These are phyloP conservation scores for Macaria notata DNA, from an alignment of 2,888 invertebrate species.

Conservation along the genomic window DNA sequence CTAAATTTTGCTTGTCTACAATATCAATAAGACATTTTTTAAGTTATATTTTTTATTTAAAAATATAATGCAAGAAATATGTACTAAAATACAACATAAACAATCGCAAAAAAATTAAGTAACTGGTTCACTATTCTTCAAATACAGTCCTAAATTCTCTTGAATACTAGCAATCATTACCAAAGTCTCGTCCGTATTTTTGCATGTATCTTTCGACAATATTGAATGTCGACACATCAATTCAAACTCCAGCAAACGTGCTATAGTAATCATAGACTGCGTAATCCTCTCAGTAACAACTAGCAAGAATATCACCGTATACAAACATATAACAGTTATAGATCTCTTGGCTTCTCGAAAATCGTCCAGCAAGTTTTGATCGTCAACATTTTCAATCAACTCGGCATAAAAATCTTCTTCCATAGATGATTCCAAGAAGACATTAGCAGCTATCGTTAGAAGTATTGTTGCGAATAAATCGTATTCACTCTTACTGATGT, in stretches of 20 bases:
- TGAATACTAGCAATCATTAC: neutral
- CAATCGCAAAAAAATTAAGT: too few relatives aligned
- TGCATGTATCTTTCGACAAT: slow-evolving; percentile 40
- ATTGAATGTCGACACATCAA: slow-evolving; percentile 65
- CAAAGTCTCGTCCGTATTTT: neutral
- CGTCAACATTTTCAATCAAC: slow-evolving; percentile 40
- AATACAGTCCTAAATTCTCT: neutral
- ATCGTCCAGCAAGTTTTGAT: slow-evolving; percentile 39
- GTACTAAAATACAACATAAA: too few relatives aligned
- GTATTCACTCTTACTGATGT: slow-evolving; percentile 30
- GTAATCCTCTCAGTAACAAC: slow-evolving; percentile 53
- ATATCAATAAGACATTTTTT: too few relatives aligned
- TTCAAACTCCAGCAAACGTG: slow-evolving; percentile 62
- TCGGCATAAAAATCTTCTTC: slow-evolving; percentile 40
- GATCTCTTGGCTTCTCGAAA: slow-evolving; percentile 51
- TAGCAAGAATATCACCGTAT: slow-evolving; percentile 48
- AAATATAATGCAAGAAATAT: too few relatives aligned
- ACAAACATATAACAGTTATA: slow-evolving; percentile 46
- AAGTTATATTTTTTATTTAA: too few relatives aligned
- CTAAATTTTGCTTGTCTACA: too few relatives aligned
- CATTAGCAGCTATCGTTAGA: slow-evolving; percentile 39
- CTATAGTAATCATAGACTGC: slow-evolving; percentile 46
- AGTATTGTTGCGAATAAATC: slow-evolving; percentile 38
- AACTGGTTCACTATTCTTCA: slow-evolving; percentile 19
- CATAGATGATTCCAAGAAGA: slow-evolving; percentile 49